phyloP scores from a whole-genome alignment of 2,797 vertebrate genomes.

The Podargus strigoides region DNA sequence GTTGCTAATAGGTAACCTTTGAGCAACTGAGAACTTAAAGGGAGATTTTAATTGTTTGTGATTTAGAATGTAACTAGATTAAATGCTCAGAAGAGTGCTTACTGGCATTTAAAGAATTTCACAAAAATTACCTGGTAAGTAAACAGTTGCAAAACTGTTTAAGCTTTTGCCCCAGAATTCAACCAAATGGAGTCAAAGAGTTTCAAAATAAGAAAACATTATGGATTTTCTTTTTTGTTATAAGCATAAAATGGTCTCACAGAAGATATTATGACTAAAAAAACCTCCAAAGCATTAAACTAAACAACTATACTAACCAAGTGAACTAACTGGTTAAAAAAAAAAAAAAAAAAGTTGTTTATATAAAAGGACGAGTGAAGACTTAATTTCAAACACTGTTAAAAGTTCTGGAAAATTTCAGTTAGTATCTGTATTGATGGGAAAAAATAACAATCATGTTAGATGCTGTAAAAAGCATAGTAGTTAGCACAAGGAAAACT shows the following conservation, averaged over 20 bases:
- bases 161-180: not conserved
- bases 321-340: not conserved
- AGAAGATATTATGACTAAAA: not conserved
- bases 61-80: slow-evolving; percentile 8
- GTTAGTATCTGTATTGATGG: not conserved
- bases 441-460: not conserved
- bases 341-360: not conserved
- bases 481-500: not conserved
- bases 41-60: not conserved
- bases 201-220: not conserved
- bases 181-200: not conserved
- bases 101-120: not conserved
- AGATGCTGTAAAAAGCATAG: not conserved
- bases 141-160: not conserved
- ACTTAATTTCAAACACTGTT: not conserved
- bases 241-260: not conserved
- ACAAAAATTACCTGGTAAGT: not conserved
- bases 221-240: not conserved
- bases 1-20: slow-evolving; percentile 26
- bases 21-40: not conserved
- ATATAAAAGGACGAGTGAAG: not conserved
- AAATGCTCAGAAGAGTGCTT: not conserved
- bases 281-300: not conserved
- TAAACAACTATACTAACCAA: not conserved
- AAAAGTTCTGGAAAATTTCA: not conserved